These are phyloP conservation scores for Sebastes nivosus DNA, from an alignment of 2,797 vertebrate genomes.

Conservation along the genomic window DNA sequence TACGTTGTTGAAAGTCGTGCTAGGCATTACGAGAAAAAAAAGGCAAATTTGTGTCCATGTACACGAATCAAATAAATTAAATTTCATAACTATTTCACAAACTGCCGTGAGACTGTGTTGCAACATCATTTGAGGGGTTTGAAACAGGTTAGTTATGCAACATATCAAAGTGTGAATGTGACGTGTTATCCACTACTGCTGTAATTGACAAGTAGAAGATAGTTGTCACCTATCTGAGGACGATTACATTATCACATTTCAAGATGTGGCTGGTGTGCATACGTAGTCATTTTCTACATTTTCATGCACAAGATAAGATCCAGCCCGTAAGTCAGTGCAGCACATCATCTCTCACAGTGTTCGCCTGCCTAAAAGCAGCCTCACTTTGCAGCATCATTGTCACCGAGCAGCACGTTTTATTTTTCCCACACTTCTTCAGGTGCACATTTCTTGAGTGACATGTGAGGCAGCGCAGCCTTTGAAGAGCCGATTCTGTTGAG, in stretches of 20 bases:
- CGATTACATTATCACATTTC: slow-evolving; percentile 24
- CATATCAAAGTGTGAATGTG: not conserved
- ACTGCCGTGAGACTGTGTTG: no score
- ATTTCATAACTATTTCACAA: accelerated
- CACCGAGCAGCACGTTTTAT: not conserved
- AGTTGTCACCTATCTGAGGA: slow-evolving; percentile 18
- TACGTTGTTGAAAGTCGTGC: no score
- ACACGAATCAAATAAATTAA: no score
- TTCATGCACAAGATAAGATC: slow-evolving; percentile 22
- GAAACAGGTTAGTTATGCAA: slow-evolving; percentile 2
- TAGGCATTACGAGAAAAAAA: no score
- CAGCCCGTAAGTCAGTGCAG: slow-evolving; percentile 1
- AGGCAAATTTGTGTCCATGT: no score
- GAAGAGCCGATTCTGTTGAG: slow-evolving; percentile 34
- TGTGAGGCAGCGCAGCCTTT: slow-evolving; percentile 19
- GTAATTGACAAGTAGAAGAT: slow-evolving; percentile 16
- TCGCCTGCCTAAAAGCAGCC: not conserved
- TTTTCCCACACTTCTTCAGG: not conserved
- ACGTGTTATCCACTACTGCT: not conserved
- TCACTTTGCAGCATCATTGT: not conserved
- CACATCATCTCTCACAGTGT: not conserved
- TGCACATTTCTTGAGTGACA: slow-evolving; percentile 23
- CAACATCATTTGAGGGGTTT: not conserved
- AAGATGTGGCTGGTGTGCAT: not conserved
- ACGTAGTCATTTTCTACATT: slow-evolving; percentile 1